phyloP scores from a whole-genome alignment of 1,140 invertebrate species.

The Bombyx mori region DNA sequence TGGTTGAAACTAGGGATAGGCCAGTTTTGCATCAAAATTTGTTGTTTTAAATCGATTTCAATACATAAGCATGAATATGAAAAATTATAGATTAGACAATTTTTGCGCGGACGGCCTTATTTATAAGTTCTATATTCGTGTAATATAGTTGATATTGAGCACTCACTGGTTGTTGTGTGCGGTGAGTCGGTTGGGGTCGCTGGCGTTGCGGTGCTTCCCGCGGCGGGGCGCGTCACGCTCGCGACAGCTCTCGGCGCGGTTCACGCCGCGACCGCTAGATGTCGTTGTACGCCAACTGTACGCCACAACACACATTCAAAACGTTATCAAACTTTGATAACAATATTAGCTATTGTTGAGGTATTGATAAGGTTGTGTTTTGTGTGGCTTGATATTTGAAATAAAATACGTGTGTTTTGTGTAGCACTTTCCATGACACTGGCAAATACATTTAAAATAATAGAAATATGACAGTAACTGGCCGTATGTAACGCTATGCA shows the following conservation, averaged over 20 bases:
- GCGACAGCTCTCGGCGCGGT: conserved; percentile 63
- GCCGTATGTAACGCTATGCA: not conserved
- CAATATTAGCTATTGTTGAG: not conserved
- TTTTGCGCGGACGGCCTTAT: too few relatives aligned
- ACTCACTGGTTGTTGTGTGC: conserved; percentile 65
- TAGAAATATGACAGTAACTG: not conserved
- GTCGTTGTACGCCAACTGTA: conserved; percentile 34
- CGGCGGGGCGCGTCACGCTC: conserved; percentile 57
- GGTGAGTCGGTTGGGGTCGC: conserved; percentile 64
- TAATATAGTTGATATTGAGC: not conserved
- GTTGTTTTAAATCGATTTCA: too few relatives aligned
- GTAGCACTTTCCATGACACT: too few relatives aligned
- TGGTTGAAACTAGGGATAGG: too few relatives aligned
- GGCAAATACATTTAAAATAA: too few relatives aligned
- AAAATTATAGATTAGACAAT: too few relatives aligned
- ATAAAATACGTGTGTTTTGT: too few relatives aligned
- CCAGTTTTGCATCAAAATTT: too few relatives aligned
- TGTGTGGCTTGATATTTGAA: too few relatives aligned
- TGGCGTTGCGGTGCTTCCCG: conserved; percentile 65
- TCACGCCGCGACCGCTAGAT: conserved; percentile 43
- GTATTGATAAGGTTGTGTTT: not conserved
- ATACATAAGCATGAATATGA: too few relatives aligned
- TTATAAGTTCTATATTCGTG: not conserved
- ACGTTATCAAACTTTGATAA: not conserved
- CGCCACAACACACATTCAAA: not conserved